phyloP scores from a whole-genome alignment of 2,888 invertebrate species.

The Acanthosepion pharaonis region DNA sequence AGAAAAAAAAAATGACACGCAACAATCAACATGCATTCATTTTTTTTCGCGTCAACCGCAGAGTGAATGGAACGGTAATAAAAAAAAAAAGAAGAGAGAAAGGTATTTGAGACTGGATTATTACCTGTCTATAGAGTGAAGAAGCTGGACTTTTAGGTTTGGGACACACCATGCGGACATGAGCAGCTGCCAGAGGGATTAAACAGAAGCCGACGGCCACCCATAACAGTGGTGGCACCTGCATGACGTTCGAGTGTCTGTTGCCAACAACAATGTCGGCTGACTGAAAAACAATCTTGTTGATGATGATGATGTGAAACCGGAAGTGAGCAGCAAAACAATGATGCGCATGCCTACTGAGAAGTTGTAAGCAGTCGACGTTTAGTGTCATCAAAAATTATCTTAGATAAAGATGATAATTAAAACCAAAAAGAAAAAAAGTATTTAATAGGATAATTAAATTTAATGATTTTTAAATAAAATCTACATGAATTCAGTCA shows the following conservation, averaged over 20 bases:
- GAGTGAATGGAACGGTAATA: not conserved
- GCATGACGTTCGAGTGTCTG: not conserved
- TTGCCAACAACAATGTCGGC: constrained; percentile 42
- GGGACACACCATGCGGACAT: constrained; percentile 49
- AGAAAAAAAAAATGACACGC: too few species aligned
- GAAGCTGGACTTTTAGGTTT: constrained; percentile 47
- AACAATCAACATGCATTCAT: too few species aligned
- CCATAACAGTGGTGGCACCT: not conserved
- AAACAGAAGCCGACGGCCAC: not conserved
- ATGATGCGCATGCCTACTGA: not conserved
- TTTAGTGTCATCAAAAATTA: not conserved
- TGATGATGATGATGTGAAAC: not conserved
- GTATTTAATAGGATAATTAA: too few species aligned
- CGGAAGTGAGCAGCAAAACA: not conserved
- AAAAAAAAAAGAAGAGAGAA: not conserved
- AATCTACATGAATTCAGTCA: too few species aligned
- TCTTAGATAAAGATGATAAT: too few species aligned
- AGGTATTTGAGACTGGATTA: not conserved
- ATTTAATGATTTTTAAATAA: too few species aligned
- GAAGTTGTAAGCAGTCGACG: not conserved
- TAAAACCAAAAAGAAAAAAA: too few species aligned
- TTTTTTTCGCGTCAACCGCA: not conserved
- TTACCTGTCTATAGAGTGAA: constrained; percentile 47
- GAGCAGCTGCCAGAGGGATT: not conserved
- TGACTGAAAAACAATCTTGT: not conserved